phyloP scores from a whole-genome alignment of 2,113 vertebrate genomes.

The Chunga burmeisteri region DNA sequence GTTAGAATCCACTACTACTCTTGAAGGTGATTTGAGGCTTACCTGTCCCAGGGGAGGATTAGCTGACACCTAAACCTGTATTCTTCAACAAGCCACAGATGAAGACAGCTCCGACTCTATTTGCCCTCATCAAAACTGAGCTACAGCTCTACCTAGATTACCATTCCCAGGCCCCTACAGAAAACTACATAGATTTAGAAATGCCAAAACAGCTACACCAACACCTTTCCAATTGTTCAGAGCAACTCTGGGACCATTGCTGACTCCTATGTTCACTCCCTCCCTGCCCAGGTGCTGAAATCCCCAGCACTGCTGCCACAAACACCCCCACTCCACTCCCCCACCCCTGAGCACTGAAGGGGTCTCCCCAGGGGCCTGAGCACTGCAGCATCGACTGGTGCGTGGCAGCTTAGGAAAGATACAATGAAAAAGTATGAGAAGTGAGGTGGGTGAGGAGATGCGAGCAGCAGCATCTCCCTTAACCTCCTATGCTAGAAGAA shows the following conservation, averaged over 20 bases:
- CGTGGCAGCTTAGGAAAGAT: accelerated
- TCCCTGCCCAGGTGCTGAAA: neutral
- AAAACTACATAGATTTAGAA: neutral
- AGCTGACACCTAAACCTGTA: neutral
- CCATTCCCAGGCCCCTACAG: neutral
- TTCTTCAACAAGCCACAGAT: neutral
- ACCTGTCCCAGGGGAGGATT: neutral
- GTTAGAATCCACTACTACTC: neutral
- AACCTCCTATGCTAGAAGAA: neutral
- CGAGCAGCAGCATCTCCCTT: neutral
- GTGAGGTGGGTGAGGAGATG: neutral
- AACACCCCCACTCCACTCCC: accelerated
- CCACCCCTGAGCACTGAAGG: too few species aligned
- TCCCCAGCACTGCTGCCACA: neutral
- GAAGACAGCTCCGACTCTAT: neutral
- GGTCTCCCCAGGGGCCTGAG: neutral
- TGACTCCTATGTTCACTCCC: neutral
- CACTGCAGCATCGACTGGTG: neutral
- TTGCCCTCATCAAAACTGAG: neutral
- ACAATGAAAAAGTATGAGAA: neutral
- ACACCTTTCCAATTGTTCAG: neutral
- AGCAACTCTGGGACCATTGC: neutral
- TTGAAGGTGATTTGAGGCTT: neutral
- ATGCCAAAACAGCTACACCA: neutral
- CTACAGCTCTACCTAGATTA: neutral